Base-by-base conservation (phyloP, 2,797 vertebrate genomes). In the Centropyge bicolor region DNA sequence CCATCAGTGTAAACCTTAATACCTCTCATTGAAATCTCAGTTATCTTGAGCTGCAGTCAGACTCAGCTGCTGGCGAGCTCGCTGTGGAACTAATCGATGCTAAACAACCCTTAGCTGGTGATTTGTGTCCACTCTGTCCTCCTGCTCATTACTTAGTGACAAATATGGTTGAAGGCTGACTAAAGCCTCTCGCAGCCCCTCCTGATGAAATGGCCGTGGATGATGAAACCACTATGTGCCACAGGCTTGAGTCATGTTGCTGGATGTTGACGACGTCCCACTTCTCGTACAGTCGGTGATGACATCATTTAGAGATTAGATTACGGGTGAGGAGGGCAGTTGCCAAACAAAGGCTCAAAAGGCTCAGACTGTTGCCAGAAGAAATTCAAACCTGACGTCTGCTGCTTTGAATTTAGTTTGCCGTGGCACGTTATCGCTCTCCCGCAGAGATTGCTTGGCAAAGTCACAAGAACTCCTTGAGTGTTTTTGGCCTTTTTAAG, bases 401-500 rank as follows among this genome's bases (percentile, higher is more conserved):
- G 27, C 16, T 22, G 56, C 69, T 77, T 88, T 81, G 74, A 83
- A 84, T 80, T 12, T 41, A 57, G 67, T 74, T 80, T 70, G 41
- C 55, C 3, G 78, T 69, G 63, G 52, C 82, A 76, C 35, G 17
- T 85, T 86, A 83, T 86, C 80, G 7, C 76, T 59, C 61, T 62
- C 43, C 87, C 24, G 12, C 84, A 74, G 87, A 77, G 84, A 87
- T 79, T 67, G 73, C 63, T 83, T 92, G 85, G 88, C 82, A 91
- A 76, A 76, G 75, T 83, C 78, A 81, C 70, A 70, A 51, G 61
- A 79, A 67, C 69, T 80, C 60, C 67, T 76, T 65, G 64, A 88
- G 86, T 81, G 68, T 83, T 89, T 89, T 91, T 81, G 88, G 78
- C 79, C 84, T 89, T 87, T 86, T 90, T 78, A 88, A 80, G 73